These are phyloP conservation scores for Rhagonycha fulva DNA, from an alignment of 2,888 invertebrate species.

Conservation along the genomic window DNA sequence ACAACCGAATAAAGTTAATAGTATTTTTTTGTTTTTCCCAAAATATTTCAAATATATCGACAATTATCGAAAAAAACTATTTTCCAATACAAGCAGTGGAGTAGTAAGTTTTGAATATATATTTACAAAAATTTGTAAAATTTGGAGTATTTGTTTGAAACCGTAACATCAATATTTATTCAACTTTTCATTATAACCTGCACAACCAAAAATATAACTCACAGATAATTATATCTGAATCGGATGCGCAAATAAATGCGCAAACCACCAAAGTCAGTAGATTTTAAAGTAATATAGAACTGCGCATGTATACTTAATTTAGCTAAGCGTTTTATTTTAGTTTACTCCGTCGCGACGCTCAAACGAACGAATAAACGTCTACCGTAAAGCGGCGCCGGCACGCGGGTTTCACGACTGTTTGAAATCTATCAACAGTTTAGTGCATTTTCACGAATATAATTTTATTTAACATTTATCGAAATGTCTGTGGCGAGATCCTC, in stretches of 20 bases:
- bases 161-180: background rate
- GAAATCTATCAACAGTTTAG: constrained; percentile 52
- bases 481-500: constrained; percentile 69
- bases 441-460: constrained; percentile 38
- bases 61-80: background rate
- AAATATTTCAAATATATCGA: background rate
- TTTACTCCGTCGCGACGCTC: constrained; percentile 56
- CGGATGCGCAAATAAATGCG: constrained; percentile 42
- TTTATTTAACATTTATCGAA: constrained; percentile 9
- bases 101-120: background rate
- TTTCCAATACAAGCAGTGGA: background rate
- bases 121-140: background rate
- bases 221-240: constrained; percentile 46
- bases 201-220: constrained; percentile 41
- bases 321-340: constrained; percentile 46
- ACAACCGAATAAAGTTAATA: background rate
- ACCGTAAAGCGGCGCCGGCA: constrained; percentile 63
- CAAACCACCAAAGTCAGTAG: constrained; percentile 13
- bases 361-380: constrained; percentile 65
- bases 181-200: background rate
- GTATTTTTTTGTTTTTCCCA: background rate
- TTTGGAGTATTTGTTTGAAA: background rate
- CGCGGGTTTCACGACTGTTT: constrained; percentile 51
- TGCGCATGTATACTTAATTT: constrained; percentile 41
- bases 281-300: constrained; percentile 14